Evolutionary conservation across 2,797 vertebrate species (phyloP), one percentile per base, ranked within the genome.

Genomic region (Acanthurus lineatus): DNA sequence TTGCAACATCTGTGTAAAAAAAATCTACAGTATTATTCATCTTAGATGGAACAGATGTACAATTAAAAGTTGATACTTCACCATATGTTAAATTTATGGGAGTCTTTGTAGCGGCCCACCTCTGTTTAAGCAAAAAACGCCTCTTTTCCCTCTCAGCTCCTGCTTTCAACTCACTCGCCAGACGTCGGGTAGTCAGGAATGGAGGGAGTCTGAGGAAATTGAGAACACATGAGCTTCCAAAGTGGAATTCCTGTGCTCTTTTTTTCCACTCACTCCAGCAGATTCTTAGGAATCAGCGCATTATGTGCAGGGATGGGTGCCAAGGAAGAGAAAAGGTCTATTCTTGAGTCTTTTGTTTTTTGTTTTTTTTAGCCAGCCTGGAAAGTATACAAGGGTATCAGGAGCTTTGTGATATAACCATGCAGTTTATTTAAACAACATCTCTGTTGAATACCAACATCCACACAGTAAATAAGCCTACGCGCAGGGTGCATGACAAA

Each of bases 201-300:
- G 67, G 70, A 84, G 73, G 45, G 77, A 87, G 83, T 76, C 81
- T 64, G 79, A 90, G 92, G 91, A 93, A 94, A 95, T 94, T 88
- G 88, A 90, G 85, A 95, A 94, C 94, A 93, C 87, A 93, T 94
- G 93, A 86, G 86, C 83, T 35, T 35, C 75, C 16, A 93, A 92
- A 89, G 81, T 83, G 83, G 73, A 90, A 93, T 92, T 91, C 83
- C 71, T 86, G 65, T 17, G 52, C 80, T 77, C 48, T 74, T 42
- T 48, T 84, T 87, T 87, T 89, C 89, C 84, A 83, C 90, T 83
- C 75, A 81, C 84, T 81, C 71, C 58, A 84, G 87, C 83, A 90
- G 79, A 93, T 92, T 90, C 73, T 85, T 67, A 48, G 62, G 84
- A 91, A 89, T 85, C 70, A 78, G 83, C 10, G 72, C 71, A 60